Base-by-base conservation (phyloP, 2,888 invertebrate species). In the Coelinius sp. region DNA sequence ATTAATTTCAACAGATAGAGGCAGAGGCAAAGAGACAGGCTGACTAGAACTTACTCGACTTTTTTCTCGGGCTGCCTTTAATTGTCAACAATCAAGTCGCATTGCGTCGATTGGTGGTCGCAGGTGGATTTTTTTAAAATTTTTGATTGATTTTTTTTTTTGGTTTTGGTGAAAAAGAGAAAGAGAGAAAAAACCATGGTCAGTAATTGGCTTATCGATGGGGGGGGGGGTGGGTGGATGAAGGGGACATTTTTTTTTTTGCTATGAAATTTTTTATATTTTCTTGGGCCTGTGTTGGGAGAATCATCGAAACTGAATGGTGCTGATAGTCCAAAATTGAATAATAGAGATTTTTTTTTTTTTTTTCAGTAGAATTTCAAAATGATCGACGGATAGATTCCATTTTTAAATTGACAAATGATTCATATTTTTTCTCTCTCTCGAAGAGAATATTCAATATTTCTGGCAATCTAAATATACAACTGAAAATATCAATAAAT, bases 21-120 rank as follows among this genome's bases (percentile, higher is more conserved):
- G 78, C 77, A 73, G 49, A 71, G 70, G 46, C 68, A 77, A 76
- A 79, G 79, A 76, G 78, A 78, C 78, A 82, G 79, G 79, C 81
- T 76, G 77, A 76, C 78, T 75, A 73, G 77, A 82, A 92, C 92
- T 92, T 91, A 92, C 92, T 92, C 92, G 89, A 88, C 91, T 90
- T 91, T 92, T 89, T 90, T 91, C 89, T 92, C 91, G 89, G 91
- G 91, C 88, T 92, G 91, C 90, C 90, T 89, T 87, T 87, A 78
- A 80, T 83, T 76, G 80, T 72, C 64, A 75, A 75, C 65, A 78
- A 81, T 82, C 81, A 81, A 81, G 77, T 84, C 83, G 84, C 83
- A 86, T 82, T 81, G 79, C 85, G 84, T 82, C 81, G 82, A 81
- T 76, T 78, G 78, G 76, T 73, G 75, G 78, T 72, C 72, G 76